phyloP scores from a whole-genome alignment of 2,113 vertebrate species.

The Chamaetylas fuelleborni region DNA sequence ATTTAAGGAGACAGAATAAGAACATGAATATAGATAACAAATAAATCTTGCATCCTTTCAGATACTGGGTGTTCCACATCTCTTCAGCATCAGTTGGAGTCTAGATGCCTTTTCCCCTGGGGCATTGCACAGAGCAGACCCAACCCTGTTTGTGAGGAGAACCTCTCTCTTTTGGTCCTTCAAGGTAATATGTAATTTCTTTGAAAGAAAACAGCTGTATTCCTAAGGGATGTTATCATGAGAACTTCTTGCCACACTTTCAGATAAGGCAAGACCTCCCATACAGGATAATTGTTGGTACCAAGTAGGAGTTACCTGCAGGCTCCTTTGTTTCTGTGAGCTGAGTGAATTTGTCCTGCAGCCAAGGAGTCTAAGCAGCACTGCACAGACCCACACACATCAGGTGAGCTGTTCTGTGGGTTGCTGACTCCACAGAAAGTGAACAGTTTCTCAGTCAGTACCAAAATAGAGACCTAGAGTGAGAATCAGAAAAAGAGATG shows the following conservation, averaged over 20 bases:
- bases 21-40: neutral
- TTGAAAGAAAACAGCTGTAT: neutral
- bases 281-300: neutral
- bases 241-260: neutral
- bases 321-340: neutral
- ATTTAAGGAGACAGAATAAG: neutral
- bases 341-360: neutral
- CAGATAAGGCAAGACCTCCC: neutral
- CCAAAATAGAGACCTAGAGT: neutral
- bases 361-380: neutral
- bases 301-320: neutral
- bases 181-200: neutral
- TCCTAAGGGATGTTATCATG: neutral
- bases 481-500: neutral
- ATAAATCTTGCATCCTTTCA: neutral
- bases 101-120: neutral
- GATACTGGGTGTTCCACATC: neutral
- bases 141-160: neutral
- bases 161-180: neutral
- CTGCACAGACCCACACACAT: neutral
- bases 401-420: neutral
- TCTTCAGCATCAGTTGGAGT: neutral
- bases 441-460: neutral
- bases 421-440: neutral
- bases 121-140: neutral